phyloP scores from a whole-genome alignment of 2,113 vertebrate genomes.

The Panthera tigris region DNA sequence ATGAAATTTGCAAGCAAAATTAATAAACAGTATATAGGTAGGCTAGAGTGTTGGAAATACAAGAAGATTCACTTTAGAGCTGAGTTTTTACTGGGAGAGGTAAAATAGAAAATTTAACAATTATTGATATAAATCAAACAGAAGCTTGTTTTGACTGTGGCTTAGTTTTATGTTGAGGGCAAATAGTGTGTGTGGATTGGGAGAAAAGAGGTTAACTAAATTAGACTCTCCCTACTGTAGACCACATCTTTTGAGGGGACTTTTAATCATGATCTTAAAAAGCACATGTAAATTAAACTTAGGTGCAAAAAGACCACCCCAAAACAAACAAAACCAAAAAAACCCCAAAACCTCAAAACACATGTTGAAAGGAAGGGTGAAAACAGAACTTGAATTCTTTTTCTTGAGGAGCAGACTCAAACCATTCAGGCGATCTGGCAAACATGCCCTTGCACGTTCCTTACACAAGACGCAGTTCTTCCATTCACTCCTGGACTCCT shows the following conservation, averaged over 20 bases:
- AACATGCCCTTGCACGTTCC: neutral
- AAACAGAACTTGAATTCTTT: constrained; percentile 32
- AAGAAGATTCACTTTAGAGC: neutral
- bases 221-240: neutral
- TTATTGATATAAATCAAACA: neutral
- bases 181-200: neutral
- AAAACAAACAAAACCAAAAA: too few species aligned
- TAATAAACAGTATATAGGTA: neutral
- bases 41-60: neutral
- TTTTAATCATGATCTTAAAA: constrained; percentile 51
- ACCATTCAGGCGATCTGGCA: constrained; percentile 58
- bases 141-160: neutral
- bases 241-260: neutral
- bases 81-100: neutral
- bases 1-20: constrained; percentile 10
- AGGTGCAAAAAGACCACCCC: neutral
- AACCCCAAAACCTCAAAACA: neutral
- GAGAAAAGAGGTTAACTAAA: neutral
- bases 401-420: constrained; percentile 42
- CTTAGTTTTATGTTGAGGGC: neutral
- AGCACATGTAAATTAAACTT: neutral
- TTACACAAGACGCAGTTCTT: constrained; percentile 51
- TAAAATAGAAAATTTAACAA: constrained; percentile 6
- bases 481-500: constrained; percentile 63
- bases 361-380: neutral